phyloP scores from a whole-genome alignment of 1,140 invertebrate genomes.

The Drusus annulatus region DNA sequence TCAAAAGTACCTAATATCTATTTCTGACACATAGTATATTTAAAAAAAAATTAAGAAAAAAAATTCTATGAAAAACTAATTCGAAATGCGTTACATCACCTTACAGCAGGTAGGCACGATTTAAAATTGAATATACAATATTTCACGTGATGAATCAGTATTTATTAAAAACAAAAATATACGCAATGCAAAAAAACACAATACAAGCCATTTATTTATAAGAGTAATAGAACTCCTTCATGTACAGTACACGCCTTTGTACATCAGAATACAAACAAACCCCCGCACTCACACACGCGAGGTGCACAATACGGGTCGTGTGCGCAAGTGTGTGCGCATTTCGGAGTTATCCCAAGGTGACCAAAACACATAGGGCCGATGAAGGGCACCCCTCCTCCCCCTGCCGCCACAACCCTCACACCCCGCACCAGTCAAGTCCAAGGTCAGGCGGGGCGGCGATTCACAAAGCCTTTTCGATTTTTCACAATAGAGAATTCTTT shows the following conservation, averaged over 20 bases:
- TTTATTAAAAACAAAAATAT: too few species aligned
- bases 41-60: too few species aligned
- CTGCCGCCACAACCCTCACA: neutral
- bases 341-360: slow-evolving; percentile 56
- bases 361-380: slow-evolving; percentile 53
- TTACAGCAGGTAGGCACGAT: too few species aligned
- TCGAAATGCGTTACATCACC: too few species aligned
- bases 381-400: slow-evolving; percentile 52
- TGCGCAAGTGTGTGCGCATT: slow-evolving; percentile 27
- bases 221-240: neutral
- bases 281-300: neutral
- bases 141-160: too few species aligned
- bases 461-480: neutral
- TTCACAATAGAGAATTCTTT: neutral
- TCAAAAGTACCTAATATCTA: too few species aligned
- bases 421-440: slow-evolving; percentile 44
- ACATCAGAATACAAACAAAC: slow-evolving; percentile 7
- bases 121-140: too few species aligned
- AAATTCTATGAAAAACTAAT: too few species aligned
- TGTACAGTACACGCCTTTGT: neutral
- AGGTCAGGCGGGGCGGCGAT: slow-evolving; percentile 24
- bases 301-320: neutral
- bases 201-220: neutral
- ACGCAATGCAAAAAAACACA: neutral
- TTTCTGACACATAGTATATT: too few species aligned